phyloP scores from a whole-genome alignment of 2,888 invertebrate species.

The Limulus polyphemus region DNA sequence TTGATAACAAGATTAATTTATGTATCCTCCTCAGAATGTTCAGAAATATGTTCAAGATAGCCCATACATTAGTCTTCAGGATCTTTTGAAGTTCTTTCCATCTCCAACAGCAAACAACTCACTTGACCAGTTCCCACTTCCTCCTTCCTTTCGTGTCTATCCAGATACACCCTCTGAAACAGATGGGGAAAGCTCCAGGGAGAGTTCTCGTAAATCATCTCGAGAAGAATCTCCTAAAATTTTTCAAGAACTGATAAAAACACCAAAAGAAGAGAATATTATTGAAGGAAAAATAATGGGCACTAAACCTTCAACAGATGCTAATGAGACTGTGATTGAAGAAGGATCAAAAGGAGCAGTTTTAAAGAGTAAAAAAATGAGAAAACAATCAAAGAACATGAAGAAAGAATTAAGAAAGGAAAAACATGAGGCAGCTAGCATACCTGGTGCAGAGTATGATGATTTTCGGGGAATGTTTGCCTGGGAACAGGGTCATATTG shows the following conservation, averaged over 20 bases:
- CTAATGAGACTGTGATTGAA: background rate
- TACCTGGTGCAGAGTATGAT: conserved; percentile 18
- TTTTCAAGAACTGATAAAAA: background rate
- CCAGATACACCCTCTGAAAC: background rate
- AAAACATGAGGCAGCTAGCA: background rate
- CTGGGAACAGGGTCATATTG: conserved; percentile 68
- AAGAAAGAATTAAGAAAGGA: too few relatives aligned
- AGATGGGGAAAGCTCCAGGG: background rate
- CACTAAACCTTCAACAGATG: background rate
- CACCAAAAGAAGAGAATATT: too few relatives aligned
- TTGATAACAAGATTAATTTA: too few relatives aligned
- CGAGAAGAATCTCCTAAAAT: background rate
- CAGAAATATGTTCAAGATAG: conserved; percentile 9
- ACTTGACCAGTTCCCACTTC: conserved; percentile 13
- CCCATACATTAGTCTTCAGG: conserved; percentile 9
- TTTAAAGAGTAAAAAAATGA: too few relatives aligned
- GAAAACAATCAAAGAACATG: too few relatives aligned
- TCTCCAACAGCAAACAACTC: background rate
- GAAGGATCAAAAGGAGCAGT: background rate
- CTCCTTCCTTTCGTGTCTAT: conserved; percentile 6
- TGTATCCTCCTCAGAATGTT: conserved; percentile 8
- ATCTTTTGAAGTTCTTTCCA: conserved; percentile 16
- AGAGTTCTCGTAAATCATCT: background rate
- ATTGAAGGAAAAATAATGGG: too few relatives aligned
- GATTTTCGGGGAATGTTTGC: conserved; percentile 33